These are phyloP conservation scores for Thysanoteuthis rhombus DNA, from an alignment of 2,888 invertebrate species.

Conservation along the genomic window DNA sequence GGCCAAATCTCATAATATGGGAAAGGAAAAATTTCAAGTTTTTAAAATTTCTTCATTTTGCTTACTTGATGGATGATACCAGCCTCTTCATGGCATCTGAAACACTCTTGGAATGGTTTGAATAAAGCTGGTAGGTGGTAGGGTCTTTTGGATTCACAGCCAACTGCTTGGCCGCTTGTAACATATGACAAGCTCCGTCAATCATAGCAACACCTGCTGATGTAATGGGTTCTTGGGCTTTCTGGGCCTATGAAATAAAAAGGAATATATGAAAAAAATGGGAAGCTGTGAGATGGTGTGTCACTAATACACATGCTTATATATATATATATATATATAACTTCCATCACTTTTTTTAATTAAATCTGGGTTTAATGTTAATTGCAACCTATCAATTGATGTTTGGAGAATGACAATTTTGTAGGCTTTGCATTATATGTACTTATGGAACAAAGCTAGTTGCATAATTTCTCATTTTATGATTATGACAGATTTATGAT, in stretches of 20 bases:
- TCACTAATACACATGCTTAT: no score
- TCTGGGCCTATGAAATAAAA: constrained; percentile 73
- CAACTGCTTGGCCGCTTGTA: constrained; percentile 87
- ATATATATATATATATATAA: no score
- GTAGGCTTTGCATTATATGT: no score
- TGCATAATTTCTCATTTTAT: no score
- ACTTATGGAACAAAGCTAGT: no score
- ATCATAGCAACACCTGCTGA: constrained; percentile 82
- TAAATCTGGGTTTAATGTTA: no score
- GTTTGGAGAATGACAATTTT: no score
- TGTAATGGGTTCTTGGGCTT: constrained; percentile 87
- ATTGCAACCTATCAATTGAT: no score
- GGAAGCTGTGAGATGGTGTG: no score
- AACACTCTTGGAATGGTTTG: constrained; percentile 92
- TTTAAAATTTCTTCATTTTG: not conserved
- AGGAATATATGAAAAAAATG: not conserved
- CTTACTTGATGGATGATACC: constrained; percentile 85
- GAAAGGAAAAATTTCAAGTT: not conserved
- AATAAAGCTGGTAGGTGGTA: constrained; percentile 91
- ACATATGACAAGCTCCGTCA: constrained; percentile 89
- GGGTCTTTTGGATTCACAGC: constrained; percentile 91
- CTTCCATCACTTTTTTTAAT: no score
- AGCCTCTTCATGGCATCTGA: constrained; percentile 95
- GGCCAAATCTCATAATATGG: not conserved
- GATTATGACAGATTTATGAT: no score